phyloP scores from a whole-genome alignment of 2,888 invertebrate species.

The Spicauda simplicius region DNA sequence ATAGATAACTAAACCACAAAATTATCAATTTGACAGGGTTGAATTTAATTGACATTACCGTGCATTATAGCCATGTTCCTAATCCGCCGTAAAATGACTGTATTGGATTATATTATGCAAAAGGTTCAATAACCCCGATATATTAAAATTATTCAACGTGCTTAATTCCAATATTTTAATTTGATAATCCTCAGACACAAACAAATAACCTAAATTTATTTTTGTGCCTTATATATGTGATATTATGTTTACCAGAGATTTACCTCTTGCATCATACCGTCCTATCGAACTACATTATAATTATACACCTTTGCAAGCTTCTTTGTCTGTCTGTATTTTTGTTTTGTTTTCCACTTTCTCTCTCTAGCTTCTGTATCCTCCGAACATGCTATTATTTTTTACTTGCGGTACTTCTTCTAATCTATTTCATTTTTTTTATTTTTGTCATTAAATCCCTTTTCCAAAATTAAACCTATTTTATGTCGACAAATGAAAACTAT shows the following conservation, averaged over 20 bases:
- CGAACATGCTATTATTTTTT: conserved; percentile 29
- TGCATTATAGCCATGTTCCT: background rate
- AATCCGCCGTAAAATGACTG: background rate
- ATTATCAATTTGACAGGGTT: too few relatives aligned
- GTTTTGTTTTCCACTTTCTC: conserved; percentile 36
- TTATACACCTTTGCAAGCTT: conserved; percentile 57
- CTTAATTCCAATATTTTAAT: too few relatives aligned
- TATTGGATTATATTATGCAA: conserved; percentile 13
- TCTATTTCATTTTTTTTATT: background rate
- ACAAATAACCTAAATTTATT: background rate
- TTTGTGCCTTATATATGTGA: background rate
- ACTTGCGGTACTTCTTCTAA: conserved; percentile 5
- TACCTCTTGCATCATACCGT: conserved; percentile 23
- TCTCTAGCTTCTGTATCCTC: conserved; percentile 8
- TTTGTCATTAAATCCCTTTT: background rate
- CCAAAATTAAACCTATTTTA: background rate
- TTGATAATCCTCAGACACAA: background rate
- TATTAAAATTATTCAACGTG: too few relatives aligned
- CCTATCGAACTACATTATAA: conserved; percentile 2
- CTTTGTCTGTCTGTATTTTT: conserved; percentile 62
- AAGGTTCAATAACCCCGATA: background rate
- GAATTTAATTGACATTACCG: background rate
- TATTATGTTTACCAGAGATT: background rate
- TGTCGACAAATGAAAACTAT: background rate
- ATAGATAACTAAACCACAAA: too few relatives aligned